Evolutionary conservation across 2,888 invertebrate species (phyloP).

Genomic region (Eupithecia dodoneata): DNA sequence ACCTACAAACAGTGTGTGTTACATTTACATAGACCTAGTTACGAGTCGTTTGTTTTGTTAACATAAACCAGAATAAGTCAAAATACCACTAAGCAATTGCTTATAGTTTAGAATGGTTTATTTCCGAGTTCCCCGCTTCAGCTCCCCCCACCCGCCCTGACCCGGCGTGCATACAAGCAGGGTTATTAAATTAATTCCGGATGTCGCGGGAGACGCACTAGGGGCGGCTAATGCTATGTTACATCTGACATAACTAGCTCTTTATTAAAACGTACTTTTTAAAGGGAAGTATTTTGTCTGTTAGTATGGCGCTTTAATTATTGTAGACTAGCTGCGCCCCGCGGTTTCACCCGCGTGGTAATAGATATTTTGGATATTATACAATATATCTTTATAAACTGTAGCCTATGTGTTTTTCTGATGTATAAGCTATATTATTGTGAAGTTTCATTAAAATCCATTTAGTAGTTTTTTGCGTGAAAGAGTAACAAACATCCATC

Average conservation of each 20-base stretch:
- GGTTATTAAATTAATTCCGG: constrained; percentile 69
- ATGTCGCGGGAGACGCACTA: constrained; percentile 40
- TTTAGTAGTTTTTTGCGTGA: too few relatives aligned
- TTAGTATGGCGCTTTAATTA: background rate
- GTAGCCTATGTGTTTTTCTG: too few relatives aligned
- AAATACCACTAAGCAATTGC: background rate
- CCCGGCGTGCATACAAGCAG: constrained; percentile 19
- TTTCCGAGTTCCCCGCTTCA: constrained; percentile 1
- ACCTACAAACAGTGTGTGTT: too few relatives aligned
- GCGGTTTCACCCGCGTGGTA: too few relatives aligned
- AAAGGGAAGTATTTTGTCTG: background rate
- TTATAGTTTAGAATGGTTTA: background rate
- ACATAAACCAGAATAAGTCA: background rate
- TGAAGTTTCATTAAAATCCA: too few relatives aligned
- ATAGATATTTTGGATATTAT: too few relatives aligned
- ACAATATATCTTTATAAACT: too few relatives aligned
- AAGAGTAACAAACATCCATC: too few relatives aligned
- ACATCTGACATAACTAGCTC: background rate
- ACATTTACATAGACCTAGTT: background rate
- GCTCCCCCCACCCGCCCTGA: constrained; percentile 15
- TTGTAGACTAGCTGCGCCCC: too few relatives aligned
- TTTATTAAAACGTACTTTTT: background rate
- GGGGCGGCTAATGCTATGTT: background rate
- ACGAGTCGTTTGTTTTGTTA: background rate
- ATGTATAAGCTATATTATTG: too few relatives aligned